Evolutionary conservation across 1,140 invertebrate species (phyloP).

Genomic region (Danaus plexippus): DNA sequence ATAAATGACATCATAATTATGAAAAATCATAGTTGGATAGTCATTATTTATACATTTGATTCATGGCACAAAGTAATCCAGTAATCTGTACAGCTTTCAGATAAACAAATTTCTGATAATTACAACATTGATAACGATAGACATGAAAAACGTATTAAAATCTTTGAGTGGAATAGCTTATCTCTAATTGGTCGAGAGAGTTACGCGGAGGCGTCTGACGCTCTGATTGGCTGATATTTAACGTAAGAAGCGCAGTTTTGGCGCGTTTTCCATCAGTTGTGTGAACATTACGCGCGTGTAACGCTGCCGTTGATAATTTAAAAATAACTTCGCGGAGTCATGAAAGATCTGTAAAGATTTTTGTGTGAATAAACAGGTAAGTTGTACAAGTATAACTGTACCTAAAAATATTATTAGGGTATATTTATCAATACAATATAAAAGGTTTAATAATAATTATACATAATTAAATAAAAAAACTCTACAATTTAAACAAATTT

Average conservation of each 20-base stretch:
- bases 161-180: constrained; percentile 43
- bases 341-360: constrained; percentile 29
- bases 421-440: too few relatives aligned
- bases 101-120: background rate
- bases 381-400: background rate
- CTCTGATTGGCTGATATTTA: constrained; percentile 38
- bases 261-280: constrained; percentile 60
- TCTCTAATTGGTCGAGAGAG: constrained; percentile 37
- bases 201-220: constrained; percentile 37
- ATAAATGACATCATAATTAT: too few relatives aligned
- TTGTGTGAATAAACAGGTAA: constrained; percentile 4
- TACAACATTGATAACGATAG: constrained; percentile 6
- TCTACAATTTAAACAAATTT: too few relatives aligned
- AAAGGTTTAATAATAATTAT: too few relatives aligned
- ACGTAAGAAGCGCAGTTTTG: constrained; percentile 60
- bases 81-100: too few relatives aligned
- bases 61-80: too few relatives aligned
- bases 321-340: constrained; percentile 40
- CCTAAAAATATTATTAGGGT: too few relatives aligned
- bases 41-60: too few relatives aligned
- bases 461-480: too few relatives aligned
- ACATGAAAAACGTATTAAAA: constrained; percentile 31
- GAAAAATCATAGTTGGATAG: too few relatives aligned
- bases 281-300: constrained; percentile 42
- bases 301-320: constrained; percentile 22